Percentiles rank a stretch among this genome's conserved stretches.
phyloP scores from a whole-genome alignment of 2,113 vertebrate genomes.

The Odontesthes bonariensis region DNA sequence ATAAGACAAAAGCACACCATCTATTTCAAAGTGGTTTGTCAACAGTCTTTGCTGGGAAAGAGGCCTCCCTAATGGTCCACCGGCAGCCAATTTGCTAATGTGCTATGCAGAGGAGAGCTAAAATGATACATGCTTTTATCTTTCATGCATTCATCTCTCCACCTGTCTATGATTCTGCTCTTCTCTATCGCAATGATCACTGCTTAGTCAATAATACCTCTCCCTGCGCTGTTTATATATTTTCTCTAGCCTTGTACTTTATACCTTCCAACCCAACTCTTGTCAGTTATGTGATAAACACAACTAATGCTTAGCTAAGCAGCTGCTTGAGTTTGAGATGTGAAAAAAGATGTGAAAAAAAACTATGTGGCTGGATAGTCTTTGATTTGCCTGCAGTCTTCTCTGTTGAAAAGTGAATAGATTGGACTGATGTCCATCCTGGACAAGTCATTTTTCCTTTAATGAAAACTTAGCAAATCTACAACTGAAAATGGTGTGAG shows the following conservation, averaged over 20 bases:
- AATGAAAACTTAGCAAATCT: constrained; percentile 12
- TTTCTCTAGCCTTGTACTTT: constrained; percentile 16
- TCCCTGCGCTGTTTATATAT: constrained; percentile 5
- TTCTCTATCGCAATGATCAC: constrained; percentile 20
- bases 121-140: constrained; percentile 39
- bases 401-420: not conserved
- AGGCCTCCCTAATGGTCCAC: constrained; percentile 45
- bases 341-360: not conserved
- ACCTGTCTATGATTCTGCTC: constrained; percentile 36
- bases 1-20: constrained; percentile 27
- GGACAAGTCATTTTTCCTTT: constrained; percentile 15
- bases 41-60: constrained; percentile 60
- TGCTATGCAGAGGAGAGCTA: constrained; percentile 28
- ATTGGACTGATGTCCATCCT: not conserved
- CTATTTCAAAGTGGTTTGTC: constrained; percentile 55
- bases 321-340: constrained; percentile 9
- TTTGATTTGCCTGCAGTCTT: constrained; percentile 21
- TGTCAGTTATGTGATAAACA: not conserved
- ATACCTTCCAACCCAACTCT: not conserved
- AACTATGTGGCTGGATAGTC: constrained; percentile 2
- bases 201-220: constrained; percentile 45
- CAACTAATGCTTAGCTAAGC: constrained; percentile 9
- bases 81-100: constrained; percentile 57
- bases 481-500: not conserved
- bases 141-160: constrained; percentile 46